A percentile compares a stretch with the other conserved stretches of the same genome.
Evolutionary conservation across 2,797 vertebrate genomes (phyloP).

Genomic region (Catharus ustulatus): DNA sequence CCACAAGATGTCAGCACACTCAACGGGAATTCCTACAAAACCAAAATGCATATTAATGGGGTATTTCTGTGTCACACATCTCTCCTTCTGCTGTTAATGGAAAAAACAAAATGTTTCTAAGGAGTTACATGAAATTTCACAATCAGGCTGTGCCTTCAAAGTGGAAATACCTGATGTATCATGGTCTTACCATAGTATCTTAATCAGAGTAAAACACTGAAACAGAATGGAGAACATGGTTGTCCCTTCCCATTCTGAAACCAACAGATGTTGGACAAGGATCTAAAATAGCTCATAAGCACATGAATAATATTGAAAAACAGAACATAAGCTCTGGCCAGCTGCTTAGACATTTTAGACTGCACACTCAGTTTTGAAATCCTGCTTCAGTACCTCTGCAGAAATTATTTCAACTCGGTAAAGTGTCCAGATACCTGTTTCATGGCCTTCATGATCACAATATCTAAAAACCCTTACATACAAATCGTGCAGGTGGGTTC

Average conservation of each 20-base stretch:
- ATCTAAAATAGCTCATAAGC: background rate
- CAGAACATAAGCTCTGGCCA: background rate
- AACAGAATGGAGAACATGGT: background rate
- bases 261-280: background rate
- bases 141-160: background rate
- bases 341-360: background rate
- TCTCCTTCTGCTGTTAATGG: background rate
- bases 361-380: background rate
- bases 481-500: background rate
- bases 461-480: background rate
- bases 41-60: background rate
- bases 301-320: background rate
- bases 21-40: constrained; percentile 12
- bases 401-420: background rate
- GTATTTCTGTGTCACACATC: background rate
- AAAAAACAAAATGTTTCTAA: background rate
- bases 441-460: background rate
- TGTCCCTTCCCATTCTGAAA: background rate
- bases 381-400: background rate
- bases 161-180: background rate
- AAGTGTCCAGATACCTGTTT: background rate
- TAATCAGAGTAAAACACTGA: background rate
- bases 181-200: background rate
- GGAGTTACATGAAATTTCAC: background rate
- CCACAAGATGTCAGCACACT: constrained; percentile 71